A percentile compares a stretch with the other conserved stretches of the same genome.
Conservation (phyloP, 2,113 vertebrate species). For the Choloepus hoffmanni region DNA sequence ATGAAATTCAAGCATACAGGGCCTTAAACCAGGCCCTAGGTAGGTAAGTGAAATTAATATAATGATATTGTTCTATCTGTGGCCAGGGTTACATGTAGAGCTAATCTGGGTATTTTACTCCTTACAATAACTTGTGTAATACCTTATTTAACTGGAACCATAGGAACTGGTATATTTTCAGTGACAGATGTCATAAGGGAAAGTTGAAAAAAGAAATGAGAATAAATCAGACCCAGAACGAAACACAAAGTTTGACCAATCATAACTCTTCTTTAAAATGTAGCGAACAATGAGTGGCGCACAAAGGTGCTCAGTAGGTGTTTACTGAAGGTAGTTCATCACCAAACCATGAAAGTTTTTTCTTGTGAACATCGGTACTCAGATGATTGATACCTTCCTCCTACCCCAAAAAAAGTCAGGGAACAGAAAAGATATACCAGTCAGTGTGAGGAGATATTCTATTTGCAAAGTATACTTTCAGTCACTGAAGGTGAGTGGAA, state of each 20-base stretch:
- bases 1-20: conserved; percentile 98
- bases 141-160: conserved; percentile 33
- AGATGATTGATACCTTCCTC: background rate
- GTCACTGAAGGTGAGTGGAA: background rate
- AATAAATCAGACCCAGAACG: conserved; percentile 46
- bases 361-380: background rate
- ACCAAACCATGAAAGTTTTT: conserved; percentile 31
- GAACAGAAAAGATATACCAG: background rate
- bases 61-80: conserved; percentile 14
- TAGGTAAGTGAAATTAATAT: conserved; percentile 88
- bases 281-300: background rate
- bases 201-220: conserved; percentile 2
- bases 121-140: conserved; percentile 29
- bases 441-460: background rate
- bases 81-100: background rate
- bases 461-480: background rate
- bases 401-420: background rate
- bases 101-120: background rate
- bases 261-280: background rate
- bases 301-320: conserved; percentile 11
- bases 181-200: background rate
- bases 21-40: conserved; percentile 98
- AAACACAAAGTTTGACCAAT: background rate
- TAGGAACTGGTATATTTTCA: conserved; percentile 25
- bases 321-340: conserved; percentile 25